Conservation (phyloP, 2,888 invertebrate species). For the Phengaris alcon region DNA sequence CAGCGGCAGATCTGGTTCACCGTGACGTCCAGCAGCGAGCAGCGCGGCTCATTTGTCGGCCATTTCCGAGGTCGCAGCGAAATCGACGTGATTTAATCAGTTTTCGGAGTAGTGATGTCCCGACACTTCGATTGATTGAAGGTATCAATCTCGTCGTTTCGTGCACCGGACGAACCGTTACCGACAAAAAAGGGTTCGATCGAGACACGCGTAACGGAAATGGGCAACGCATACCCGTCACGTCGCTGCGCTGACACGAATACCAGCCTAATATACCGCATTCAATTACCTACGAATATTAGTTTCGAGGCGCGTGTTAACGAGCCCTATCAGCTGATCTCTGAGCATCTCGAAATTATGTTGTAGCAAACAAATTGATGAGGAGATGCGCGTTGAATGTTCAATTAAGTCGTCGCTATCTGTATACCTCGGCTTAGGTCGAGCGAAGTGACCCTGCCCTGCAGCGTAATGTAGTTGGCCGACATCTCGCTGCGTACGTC, state of each 20-base stretch:
- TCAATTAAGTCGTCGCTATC: conserved; percentile 39
- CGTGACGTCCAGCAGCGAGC: conserved; percentile 66
- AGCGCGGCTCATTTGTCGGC: conserved; percentile 57
- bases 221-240: conserved; percentile 67
- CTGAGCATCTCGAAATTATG: conserved; percentile 43
- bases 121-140: conserved; percentile 69
- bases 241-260: conserved; percentile 67
- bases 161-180: conserved; percentile 72
- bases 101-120: conserved; percentile 63
- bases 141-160: conserved; percentile 73
- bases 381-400: conserved; percentile 30
- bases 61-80: conserved; percentile 47
- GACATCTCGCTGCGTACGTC: conserved; percentile 93
- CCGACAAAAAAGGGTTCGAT: conserved; percentile 73
- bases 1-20: conserved; percentile 57
- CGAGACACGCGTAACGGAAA: conserved; percentile 74
- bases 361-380: conserved; percentile 30
- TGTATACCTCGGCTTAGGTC: conserved; percentile 91
- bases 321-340: conserved; percentile 47
- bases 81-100: conserved; percentile 77
- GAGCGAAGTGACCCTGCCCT: conserved; percentile 96
- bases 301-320: conserved; percentile 54
- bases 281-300: conserved; percentile 64
- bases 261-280: conserved; percentile 65
- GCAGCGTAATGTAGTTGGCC: conserved; percentile 91